These are phyloP conservation scores for Thryonomys swinderianus DNA, from an alignment of 2,113 vertebrate species.

Conservation along the genomic window DNA sequence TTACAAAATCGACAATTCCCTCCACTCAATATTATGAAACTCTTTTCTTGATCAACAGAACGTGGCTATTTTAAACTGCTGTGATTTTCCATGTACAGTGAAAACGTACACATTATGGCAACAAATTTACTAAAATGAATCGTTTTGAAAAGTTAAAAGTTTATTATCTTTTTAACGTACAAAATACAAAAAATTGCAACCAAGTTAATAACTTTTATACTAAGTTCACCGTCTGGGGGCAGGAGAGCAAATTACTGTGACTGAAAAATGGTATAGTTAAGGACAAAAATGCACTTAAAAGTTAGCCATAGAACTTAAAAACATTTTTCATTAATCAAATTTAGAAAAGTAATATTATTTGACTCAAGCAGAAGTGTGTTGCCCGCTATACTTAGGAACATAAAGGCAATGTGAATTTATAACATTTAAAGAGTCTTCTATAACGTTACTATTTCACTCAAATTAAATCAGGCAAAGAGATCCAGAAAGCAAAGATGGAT, in stretches of 20 bases:
- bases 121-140: conserved; percentile 50
- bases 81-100: conserved; percentile 12
- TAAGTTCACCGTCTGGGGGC: not conserved
- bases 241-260: not conserved
- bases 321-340: not conserved
- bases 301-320: conserved; percentile 5
- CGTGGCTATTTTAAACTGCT: conserved; percentile 39
- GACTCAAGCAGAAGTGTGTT: conserved; percentile 4
- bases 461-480: conserved; percentile 52
- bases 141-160: conserved; percentile 34
- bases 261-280: conserved; percentile 15
- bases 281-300: not conserved
- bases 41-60: conserved; percentile 53
- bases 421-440: conserved; percentile 55
- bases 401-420: conserved; percentile 22
- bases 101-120: conserved; percentile 1
- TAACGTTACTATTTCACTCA: conserved; percentile 24
- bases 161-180: conserved; percentile 7
- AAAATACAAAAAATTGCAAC: not conserved
- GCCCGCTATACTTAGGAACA: not conserved
- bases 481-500: conserved; percentile 33
- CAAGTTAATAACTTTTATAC: conserved; percentile 54
- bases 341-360: conserved; percentile 10
- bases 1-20: conserved; percentile 60
- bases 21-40: conserved; percentile 53